Conservation (phyloP, 1,140 invertebrate genomes). For the Aphelenchoides fujianensis region DNA sequence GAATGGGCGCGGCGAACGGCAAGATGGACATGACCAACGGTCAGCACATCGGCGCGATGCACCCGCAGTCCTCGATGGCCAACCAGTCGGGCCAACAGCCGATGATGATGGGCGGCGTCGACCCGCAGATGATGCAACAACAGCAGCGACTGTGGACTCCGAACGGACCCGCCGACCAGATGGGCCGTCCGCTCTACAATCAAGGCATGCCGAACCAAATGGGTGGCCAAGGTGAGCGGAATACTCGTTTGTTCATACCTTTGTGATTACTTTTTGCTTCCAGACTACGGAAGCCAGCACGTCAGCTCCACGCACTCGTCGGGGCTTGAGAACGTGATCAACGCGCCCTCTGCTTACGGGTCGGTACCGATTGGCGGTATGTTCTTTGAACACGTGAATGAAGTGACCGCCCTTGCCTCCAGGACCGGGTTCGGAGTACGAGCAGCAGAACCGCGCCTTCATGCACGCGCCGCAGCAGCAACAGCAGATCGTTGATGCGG, state of each 20-base stretch:
- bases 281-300: background rate
- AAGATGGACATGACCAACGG: background rate
- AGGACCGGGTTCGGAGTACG: conserved; percentile 18
- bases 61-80: background rate
- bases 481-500: conserved; percentile 23
- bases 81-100: conserved; percentile 3
- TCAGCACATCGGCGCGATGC: background rate
- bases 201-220: conserved; percentile 7
- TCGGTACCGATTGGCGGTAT: conserved; percentile 1
- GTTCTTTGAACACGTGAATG: background rate
- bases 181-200: conserved; percentile 7
- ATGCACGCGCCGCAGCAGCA: conserved; percentile 30
- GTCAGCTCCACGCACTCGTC: background rate
- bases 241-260: background rate
- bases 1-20: conserved; percentile 4
- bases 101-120: conserved; percentile 5
- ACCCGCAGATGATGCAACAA: conserved; percentile 23
- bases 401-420: background rate
- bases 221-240: conserved; percentile 6
- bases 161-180: conserved; percentile 16
- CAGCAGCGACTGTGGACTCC: conserved; percentile 24
- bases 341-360: conserved; percentile 4
- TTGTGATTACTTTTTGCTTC: conserved; percentile 1
- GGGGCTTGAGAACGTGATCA: conserved; percentile 17
- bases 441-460: conserved; percentile 1